Percentiles rank a stretch among this genome's conserved stretches.
Conservation (phyloP, 2,113 vertebrate genomes). For the Cavia porcellus region DNA sequence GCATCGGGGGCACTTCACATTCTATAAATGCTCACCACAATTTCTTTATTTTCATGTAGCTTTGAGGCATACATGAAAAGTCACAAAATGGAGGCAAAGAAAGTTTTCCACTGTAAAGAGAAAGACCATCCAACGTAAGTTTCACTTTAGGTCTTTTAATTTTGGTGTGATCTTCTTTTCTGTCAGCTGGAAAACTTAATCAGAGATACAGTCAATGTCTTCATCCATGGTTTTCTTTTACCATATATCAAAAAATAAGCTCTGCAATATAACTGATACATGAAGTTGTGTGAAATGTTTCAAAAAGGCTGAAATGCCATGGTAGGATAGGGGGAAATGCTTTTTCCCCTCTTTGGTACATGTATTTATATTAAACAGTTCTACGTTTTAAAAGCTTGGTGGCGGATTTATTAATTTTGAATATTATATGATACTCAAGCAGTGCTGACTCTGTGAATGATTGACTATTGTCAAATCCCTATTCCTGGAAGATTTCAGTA, state of each 20-base stretch:
- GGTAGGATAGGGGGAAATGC: not conserved
- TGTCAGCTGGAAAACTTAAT: slow-evolving; percentile 35
- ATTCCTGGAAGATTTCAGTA: slow-evolving; percentile 49
- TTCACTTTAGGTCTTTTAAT: slow-evolving; percentile 27
- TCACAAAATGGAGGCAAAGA: slow-evolving; percentile 6
- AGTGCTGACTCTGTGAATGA: slow-evolving; percentile 14
- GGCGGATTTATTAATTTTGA: slow-evolving; percentile 46
- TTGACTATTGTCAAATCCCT: not conserved
- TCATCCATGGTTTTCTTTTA: slow-evolving; percentile 33
- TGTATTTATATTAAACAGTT: slow-evolving; percentile 20
- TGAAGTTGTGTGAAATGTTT: not conserved
- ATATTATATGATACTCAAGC: not conserved
- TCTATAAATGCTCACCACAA: not conserved
- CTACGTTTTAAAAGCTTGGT: not conserved
- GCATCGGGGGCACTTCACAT: not conserved
- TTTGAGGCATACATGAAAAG: not conserved
- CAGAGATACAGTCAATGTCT: not conserved
- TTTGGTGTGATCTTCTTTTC: slow-evolving; percentile 4
- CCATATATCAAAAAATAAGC: slow-evolving; percentile 9
- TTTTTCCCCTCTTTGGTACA: not conserved
- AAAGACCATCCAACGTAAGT: slow-evolving; percentile 20
- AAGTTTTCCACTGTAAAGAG: slow-evolving; percentile 40
- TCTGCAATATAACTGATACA: slow-evolving; percentile 30
- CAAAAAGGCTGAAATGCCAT: not conserved
- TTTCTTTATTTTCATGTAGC: slow-evolving; percentile 36